Conservation (phyloP, 2,888 invertebrate species). For the Pachydiplax longipennis region DNA sequence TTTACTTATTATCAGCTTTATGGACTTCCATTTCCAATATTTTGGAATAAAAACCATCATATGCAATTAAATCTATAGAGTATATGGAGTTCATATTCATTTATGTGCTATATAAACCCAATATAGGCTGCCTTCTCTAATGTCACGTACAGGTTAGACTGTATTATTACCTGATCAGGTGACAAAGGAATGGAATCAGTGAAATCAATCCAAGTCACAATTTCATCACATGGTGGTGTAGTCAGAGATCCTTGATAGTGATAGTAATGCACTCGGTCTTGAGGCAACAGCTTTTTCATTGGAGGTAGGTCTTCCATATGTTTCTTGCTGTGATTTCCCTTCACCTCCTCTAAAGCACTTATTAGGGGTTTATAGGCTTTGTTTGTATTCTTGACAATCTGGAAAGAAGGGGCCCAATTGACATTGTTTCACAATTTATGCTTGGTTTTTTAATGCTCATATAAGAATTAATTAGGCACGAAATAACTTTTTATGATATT, state of each 20-base stretch:
- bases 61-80: too few species aligned
- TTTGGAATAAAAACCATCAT: too few species aligned
- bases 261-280: constrained; percentile 72
- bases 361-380: not conserved
- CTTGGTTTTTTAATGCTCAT: not conserved
- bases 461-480: not conserved
- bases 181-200: constrained; percentile 73
- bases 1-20: too few species aligned
- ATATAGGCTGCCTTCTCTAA: too few species aligned
- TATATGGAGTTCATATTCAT: too few species aligned
- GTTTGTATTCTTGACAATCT: not conserved
- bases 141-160: too few species aligned
- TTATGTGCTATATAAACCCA: too few species aligned
- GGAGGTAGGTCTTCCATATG: constrained; percentile 56
- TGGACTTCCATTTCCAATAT: too few species aligned
- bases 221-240: constrained; percentile 85
- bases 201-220: constrained; percentile 87
- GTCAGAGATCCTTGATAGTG: constrained; percentile 87
- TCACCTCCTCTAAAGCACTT: not conserved
- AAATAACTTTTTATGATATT: too few species aligned
- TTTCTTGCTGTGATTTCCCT: not conserved
- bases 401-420: not conserved
- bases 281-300: constrained; percentile 65
- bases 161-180: constrained; percentile 67
- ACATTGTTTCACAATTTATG: too few species aligned